Evolutionary conservation across 2,113 vertebrate species (phyloP).

Genomic region (Siniperca knerii): DNA sequence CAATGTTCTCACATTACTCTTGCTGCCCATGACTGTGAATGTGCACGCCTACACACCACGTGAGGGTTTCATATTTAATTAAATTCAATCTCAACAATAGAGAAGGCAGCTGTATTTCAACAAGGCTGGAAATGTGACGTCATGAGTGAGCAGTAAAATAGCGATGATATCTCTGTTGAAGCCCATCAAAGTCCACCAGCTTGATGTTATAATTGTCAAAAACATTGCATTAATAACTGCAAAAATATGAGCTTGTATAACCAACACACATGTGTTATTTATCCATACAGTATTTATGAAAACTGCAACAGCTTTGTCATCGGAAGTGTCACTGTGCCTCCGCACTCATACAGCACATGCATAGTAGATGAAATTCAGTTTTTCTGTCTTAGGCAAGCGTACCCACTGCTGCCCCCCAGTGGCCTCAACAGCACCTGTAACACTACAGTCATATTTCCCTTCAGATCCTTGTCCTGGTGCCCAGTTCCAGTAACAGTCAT

Average conservation of each 20-base stretch:
- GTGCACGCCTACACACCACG: constrained; percentile 62
- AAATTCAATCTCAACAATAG: constrained; percentile 68
- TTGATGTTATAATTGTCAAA: not conserved
- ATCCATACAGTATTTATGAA: not conserved
- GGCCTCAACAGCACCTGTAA: constrained; percentile 73
- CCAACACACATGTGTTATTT: not conserved
- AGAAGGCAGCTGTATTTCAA: constrained; percentile 62
- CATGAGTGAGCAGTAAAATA: constrained; percentile 24
- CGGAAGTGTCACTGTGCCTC: not conserved
- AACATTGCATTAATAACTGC: not conserved
- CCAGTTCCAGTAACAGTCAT: constrained; percentile 79
- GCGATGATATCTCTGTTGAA: not conserved
- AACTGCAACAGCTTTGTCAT: not conserved
- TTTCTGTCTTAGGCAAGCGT: constrained; percentile 62
- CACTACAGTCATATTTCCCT: constrained; percentile 51
- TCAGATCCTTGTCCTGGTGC: constrained; percentile 60
- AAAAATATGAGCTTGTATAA: not conserved
- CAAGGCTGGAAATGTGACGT: constrained; percentile 42
- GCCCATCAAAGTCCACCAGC: not conserved
- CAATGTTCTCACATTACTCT: constrained; percentile 81
- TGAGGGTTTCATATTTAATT: constrained; percentile 64
- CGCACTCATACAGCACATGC: constrained; percentile 40
- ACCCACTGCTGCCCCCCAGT: constrained; percentile 81
- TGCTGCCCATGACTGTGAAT: constrained; percentile 72
- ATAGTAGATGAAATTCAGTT: constrained; percentile 78